Evolutionary conservation across 2,797 vertebrate species (phyloP), one percentile per base, ranked within the genome.

Genomic region (Tokudaia tokunoshimensis): DNA sequence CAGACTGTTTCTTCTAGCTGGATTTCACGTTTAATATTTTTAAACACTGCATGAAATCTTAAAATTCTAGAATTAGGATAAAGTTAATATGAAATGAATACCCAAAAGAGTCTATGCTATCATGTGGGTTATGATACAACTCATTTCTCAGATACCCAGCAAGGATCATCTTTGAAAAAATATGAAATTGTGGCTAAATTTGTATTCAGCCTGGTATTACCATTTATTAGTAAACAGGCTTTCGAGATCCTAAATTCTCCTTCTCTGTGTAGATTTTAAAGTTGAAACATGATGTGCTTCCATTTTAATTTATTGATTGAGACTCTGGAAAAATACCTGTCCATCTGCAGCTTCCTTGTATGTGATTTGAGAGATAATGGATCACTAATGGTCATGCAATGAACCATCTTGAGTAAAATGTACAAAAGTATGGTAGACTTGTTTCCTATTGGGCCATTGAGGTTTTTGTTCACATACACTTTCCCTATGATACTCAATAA

Each of bases 351-450:
- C 44, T 61, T 59, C 55, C 94, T 84, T 83, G 14, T 22, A 83
- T 92, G 63, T 91, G 26, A 92, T 37, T 92, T 91, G 82, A 87
- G 84, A 92, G 85, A 92, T 70, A 92, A 92, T 65, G 34, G 14
- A 86, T 57, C 59, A 61, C 76, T 84, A 88, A 19, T 81, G 31
- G 63, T 5, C 0, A 34, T 47, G 19, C 34, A 90, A 65, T 24
- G 47, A 94, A 87, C 94, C 70, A 87, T 84, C 44, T 50, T 94
- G 63, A 82, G 81, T 91, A 93, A 94, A 92, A 81, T 29, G 24
- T 1, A 78, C 3, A 82, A 50, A 88, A 1, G 26, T 15, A 10
- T 0, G 41, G 59, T 14, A 59, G 24, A 65, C 57, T 37, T 70
- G 55, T 86, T 89, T 94, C 96, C 24, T 94, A 37, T 44, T 80